A percentile compares a stretch with the other conserved stretches of the same genome.
These are phyloP conservation scores for Crambe crambe DNA, from an alignment of 37 sponge, comb jelly and placozoan genomes.

Conservation along the genomic window DNA sequence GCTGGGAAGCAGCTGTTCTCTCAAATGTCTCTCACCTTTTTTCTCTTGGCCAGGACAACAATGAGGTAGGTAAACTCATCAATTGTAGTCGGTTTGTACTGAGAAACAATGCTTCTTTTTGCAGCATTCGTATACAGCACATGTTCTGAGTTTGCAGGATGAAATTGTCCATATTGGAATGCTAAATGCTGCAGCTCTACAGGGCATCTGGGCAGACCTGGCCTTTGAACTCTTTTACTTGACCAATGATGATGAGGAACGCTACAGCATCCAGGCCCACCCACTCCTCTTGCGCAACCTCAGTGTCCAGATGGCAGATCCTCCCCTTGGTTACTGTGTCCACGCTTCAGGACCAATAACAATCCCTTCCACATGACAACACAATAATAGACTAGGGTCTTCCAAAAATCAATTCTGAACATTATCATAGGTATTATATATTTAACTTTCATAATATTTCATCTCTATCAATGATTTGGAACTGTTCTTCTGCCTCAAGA, in stretches of 20 bases:
- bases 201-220: constrained; percentile 73
- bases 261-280: constrained; percentile 93
- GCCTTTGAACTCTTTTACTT: constrained; percentile 84
- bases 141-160: constrained; percentile 63
- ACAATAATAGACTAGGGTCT: too few species aligned
- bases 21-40: constrained; percentile 56
- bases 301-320: constrained; percentile 74
- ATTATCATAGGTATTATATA: background rate
- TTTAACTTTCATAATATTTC: background rate
- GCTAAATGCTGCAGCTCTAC: constrained; percentile 64
- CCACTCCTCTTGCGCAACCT: constrained; percentile 77
- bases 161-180: constrained; percentile 68
- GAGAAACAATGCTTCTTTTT: background rate
- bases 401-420: too few species aligned
- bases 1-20: constrained; percentile 52
- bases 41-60: constrained; percentile 59
- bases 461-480: constrained; percentile 1
- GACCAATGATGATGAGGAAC: constrained; percentile 92
- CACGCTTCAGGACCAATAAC: constrained; percentile 53
- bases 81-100: background rate
- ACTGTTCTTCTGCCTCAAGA: constrained; percentile 47
- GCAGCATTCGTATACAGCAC: constrained; percentile 65
- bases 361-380: constrained; percentile 9
- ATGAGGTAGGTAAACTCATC: constrained; percentile 24
- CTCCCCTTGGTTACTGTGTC: constrained; percentile 83